These are phyloP conservation scores for Mamestra configurata DNA, from an alignment of 1,140 invertebrate genomes.

Conservation along the genomic window DNA sequence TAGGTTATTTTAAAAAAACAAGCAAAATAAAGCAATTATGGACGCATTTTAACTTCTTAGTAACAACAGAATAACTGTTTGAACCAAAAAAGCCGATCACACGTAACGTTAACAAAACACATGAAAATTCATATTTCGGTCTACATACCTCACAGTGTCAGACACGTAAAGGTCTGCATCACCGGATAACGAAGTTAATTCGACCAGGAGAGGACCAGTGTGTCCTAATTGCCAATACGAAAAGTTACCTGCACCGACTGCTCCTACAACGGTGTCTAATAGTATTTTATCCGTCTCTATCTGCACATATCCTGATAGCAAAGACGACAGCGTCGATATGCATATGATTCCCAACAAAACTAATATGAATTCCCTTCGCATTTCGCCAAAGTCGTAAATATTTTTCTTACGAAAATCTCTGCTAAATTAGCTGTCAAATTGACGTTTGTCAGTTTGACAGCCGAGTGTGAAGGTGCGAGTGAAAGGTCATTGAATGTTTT, in stretches of 20 bases:
- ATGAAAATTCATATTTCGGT: not conserved
- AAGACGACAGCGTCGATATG: slow-evolving; percentile 70
- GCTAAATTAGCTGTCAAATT: not conserved
- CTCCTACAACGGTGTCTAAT: slow-evolving; percentile 74
- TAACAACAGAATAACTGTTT: not conserved
- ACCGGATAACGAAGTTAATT: slow-evolving; percentile 73
- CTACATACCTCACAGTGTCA: slow-evolving; percentile 73
- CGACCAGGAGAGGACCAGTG: slow-evolving; percentile 73
- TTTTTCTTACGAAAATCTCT: not conserved
- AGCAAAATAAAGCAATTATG: too few relatives aligned
- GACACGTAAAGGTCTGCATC: slow-evolving; percentile 82
- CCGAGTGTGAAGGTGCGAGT: too few relatives aligned
- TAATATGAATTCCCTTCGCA: slow-evolving; percentile 75
- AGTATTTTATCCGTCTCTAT: slow-evolving; percentile 70
- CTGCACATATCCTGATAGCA: slow-evolving; percentile 65
- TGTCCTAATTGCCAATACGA: slow-evolving; percentile 82
- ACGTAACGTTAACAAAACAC: not conserved
- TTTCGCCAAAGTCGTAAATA: slow-evolving; percentile 53
- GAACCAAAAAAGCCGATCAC: not conserved
- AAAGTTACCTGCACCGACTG: slow-evolving; percentile 78
- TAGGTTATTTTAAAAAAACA: too few relatives aligned
- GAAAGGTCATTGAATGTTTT: not conserved
- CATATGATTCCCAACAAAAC: slow-evolving; percentile 74
- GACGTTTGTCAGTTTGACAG: slow-evolving; percentile 11
- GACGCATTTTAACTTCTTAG: not conserved